Evolutionary conservation across 2,113 vertebrate genomes (phyloP).

Genomic region (Apaloderma vittatum): DNA sequence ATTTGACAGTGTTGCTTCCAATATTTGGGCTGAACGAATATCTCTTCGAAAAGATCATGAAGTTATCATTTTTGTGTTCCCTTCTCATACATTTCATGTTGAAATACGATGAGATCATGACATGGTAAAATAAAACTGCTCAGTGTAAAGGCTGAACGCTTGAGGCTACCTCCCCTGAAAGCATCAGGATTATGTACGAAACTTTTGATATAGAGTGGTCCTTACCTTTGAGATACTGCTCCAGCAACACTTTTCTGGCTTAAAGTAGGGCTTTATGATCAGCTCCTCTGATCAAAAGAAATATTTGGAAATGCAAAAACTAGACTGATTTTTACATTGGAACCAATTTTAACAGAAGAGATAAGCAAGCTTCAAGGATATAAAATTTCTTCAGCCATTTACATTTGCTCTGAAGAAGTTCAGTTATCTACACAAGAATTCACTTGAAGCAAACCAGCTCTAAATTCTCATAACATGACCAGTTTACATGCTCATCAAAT

Average conservation of each 20-base stretch:
- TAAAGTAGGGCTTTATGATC: not conserved
- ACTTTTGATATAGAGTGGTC: not conserved
- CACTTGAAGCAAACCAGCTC: not conserved
- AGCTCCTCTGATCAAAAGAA: not conserved
- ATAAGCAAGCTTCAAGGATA: not conserved
- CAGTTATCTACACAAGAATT: not conserved
- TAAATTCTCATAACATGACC: not conserved
- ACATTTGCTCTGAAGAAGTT: not conserved
- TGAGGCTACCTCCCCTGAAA: not conserved
- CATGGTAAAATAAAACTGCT: not conserved
- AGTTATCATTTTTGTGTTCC: not conserved
- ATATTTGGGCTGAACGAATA: not conserved
- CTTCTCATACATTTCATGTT: not conserved
- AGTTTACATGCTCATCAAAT: not conserved
- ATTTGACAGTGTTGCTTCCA: not conserved
- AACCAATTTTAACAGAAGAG: not conserved
- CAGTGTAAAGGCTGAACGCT: not conserved
- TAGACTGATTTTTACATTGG: not conserved
- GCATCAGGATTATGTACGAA: not conserved
- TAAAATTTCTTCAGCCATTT: not conserved
- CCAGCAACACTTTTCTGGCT: not conserved
- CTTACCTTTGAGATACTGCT: not conserved
- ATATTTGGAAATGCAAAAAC: not conserved
- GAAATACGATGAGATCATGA: not conserved
- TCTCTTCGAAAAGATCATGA: not conserved